Base-by-base conservation (phyloP, 2,888 invertebrate genomes). In the Calephelis perditalis region DNA sequence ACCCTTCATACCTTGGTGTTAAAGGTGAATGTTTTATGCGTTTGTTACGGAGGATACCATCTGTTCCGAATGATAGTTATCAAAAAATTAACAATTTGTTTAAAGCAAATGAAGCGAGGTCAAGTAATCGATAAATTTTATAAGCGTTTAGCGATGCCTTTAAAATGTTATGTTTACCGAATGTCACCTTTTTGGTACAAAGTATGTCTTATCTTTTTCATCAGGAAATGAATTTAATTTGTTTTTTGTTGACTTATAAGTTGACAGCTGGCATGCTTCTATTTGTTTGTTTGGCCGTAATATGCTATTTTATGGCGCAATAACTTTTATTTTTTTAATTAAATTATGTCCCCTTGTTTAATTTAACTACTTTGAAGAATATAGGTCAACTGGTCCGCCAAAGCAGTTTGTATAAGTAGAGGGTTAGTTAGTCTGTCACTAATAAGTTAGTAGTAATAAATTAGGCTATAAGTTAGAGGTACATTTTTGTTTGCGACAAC, bases 21-120 rank as follows among this genome's bases (percentile, higher is more conserved):
- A 77, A 58, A 68, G 72, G 69, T 63, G 63, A 73, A 64, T 79
- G 0, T 43, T 11, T 43, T 63, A 61, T 12, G 5, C 9, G 37
- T 60, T 58, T 65, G 71, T 65, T 71, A 68, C 72, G 73, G 70
- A 73, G 72, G 65, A 65, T 68, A 73, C 86, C 90, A 90, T 86
- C 86, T 90, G 90, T 88, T 87, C 81, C 84, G 81, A 84, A 84
- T 79, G 90, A 89, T 88, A 79, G 84, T 80, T 88, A 90, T 89
- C 89, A 81, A 87, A 86, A 88, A 90, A 89, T 90, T 89, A 89
- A 90, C 88, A 90, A 90, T 90, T 90, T 90, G 89, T 90, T 89
- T 88, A 89, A 90, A 86, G 84, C 83, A 88, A 90, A 90, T 88
- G 85, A 86, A 82, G 79, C 80, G 84, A 82, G 82, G 84, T 83